Conservation (phyloP, 30 jellyfish, hydroid and myxozoan species). For the Aurelia sp. region DNA sequence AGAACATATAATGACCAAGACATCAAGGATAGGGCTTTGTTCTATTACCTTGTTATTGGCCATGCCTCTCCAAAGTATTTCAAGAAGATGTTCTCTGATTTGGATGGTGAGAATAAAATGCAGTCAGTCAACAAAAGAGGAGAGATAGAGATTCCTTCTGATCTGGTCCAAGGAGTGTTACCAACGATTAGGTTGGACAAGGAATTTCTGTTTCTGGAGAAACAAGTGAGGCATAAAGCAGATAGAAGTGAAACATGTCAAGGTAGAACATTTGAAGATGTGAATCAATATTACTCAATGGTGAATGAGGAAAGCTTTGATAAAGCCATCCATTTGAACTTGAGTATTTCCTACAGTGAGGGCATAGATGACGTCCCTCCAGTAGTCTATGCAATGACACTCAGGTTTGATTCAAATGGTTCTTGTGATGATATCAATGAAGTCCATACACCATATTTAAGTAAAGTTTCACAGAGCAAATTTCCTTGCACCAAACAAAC, state of each 20-base stretch:
- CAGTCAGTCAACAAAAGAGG: slow-evolving; percentile 19
- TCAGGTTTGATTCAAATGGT: slow-evolving; percentile 36
- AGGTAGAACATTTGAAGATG: neutral
- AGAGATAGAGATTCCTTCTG: slow-evolving; percentile 61
- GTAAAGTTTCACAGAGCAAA: neutral
- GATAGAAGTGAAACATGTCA: neutral
- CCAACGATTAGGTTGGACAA: slow-evolving; percentile 48
- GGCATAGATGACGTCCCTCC: neutral
- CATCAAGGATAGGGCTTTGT: slow-evolving; percentile 75
- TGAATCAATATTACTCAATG: slow-evolving; percentile 4
- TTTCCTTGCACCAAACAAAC: neutral
- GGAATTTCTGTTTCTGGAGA: slow-evolving; percentile 14
- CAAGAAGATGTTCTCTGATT: slow-evolving; percentile 19
- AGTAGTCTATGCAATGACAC: slow-evolving; percentile 44
- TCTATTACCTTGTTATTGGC: slow-evolving; percentile 71
- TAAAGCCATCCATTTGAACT: slow-evolving; percentile 7
- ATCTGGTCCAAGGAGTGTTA: slow-evolving; percentile 51
- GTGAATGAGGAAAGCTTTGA: slow-evolving; percentile 25
- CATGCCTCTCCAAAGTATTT: slow-evolving; percentile 78
- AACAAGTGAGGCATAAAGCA: slow-evolving; percentile 1
- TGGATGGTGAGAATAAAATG: slow-evolving; percentile 25
- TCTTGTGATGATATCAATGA: slow-evolving; percentile 34
- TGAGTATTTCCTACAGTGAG: slow-evolving; percentile 8
- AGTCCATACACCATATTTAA: slow-evolving; percentile 15
- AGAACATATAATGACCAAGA: slow-evolving; percentile 44